Conservation (phyloP, 2,113 vertebrate species). For the Synchiropus splendidus region DNA sequence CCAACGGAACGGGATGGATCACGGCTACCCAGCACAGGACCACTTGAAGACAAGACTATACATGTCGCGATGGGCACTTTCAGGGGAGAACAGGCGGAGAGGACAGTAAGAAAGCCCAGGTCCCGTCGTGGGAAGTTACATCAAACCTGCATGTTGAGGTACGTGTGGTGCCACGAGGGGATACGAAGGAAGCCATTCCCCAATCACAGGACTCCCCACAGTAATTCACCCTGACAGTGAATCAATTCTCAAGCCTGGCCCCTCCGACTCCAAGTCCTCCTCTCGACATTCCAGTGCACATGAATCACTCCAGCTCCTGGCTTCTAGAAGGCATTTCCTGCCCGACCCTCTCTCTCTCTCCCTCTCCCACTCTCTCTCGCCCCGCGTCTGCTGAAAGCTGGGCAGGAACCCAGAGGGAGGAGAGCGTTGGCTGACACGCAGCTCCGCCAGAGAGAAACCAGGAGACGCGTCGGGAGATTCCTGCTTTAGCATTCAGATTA, state of each 20-base stretch:
- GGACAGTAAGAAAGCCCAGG: conserved; percentile 16
- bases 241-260: conserved; percentile 89
- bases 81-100: conserved; percentile 27
- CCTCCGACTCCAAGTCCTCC: conserved; percentile 75
- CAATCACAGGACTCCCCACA: conserved; percentile 84
- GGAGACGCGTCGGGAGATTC: conserved; percentile 46
- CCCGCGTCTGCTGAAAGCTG: conserved; percentile 74
- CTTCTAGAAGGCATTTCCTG: conserved; percentile 97
- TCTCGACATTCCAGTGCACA: conserved; percentile 82
- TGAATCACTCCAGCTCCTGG: conserved; percentile 95
- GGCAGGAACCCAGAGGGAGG: conserved; percentile 72
- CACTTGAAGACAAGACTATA: conserved; percentile 56
- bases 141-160: conserved; percentile 84
- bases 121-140: conserved; percentile 58
- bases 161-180: conserved; percentile 77
- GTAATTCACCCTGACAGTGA: conserved; percentile 94
- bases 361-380: conserved; percentile 24
- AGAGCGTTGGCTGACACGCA: conserved; percentile 44
- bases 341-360: conserved; percentile 68
- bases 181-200: conserved; percentile 86
- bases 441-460: conserved; percentile 15
- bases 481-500: conserved; percentile 45
- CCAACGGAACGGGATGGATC: conserved; percentile 53
- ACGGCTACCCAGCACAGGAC: conserved; percentile 52
- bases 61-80: conserved; percentile 57